Conservation (phyloP, 2,888 invertebrate genomes). For the Cotesia congregata region DNA sequence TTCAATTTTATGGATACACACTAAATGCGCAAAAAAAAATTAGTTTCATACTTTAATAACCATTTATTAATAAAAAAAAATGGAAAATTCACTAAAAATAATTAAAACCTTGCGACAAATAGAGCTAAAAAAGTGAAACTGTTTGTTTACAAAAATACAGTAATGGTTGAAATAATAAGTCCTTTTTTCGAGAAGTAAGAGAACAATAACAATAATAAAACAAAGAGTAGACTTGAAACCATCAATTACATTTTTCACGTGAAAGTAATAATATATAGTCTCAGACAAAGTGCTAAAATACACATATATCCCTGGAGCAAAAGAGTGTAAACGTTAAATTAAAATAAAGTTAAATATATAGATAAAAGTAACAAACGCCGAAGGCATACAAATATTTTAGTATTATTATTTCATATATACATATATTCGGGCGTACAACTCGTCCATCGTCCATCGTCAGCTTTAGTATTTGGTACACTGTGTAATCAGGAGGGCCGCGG, state of each 20-base stretch:
- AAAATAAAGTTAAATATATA: constrained; percentile 63
- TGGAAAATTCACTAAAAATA: too few species aligned
- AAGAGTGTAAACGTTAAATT: constrained; percentile 62
- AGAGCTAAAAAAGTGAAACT: background rate
- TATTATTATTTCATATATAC: background rate
- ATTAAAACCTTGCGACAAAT: too few species aligned
- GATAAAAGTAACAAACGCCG: constrained; percentile 39
- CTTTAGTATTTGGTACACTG: constrained; percentile 46
- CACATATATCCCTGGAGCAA: constrained; percentile 25
- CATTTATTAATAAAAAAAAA: too few species aligned
- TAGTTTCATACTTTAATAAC: too few species aligned
- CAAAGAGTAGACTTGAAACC: constrained; percentile 17
- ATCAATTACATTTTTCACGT: constrained; percentile 20
- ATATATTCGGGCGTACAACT: constrained; percentile 13
- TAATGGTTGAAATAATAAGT: background rate
- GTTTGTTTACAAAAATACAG: background rate
- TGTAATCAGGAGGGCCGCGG: constrained; percentile 61
- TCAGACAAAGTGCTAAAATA: constrained; percentile 34
- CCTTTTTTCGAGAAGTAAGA: background rate
- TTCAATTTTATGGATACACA: too few species aligned
- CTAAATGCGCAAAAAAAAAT: too few species aligned
- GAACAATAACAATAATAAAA: background rate
- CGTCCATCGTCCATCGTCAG: constrained; percentile 24
- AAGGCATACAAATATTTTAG: constrained; percentile 14
- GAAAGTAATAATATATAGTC: constrained; percentile 14